These are phyloP conservation scores for Garra rufa DNA, from an alignment of 2,113 vertebrate species.

Conservation along the genomic window DNA sequence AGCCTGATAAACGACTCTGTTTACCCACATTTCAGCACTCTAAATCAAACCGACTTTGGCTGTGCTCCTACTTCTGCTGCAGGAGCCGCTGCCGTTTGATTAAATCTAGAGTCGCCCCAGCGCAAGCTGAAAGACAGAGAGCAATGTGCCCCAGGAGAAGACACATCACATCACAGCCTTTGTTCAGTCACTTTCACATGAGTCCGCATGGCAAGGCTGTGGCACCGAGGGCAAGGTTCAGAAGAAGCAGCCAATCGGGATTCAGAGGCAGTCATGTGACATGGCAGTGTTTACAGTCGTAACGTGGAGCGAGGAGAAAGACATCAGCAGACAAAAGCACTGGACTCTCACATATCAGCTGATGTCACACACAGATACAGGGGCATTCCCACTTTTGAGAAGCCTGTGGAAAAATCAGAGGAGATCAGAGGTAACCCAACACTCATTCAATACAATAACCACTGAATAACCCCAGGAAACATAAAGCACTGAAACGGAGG, in stretches of 20 bases:
- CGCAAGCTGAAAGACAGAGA: slow-evolving; percentile 51
- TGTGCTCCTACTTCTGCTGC: slow-evolving; percentile 58
- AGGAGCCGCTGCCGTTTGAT: slow-evolving; percentile 57
- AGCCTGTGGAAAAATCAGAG: background rate
- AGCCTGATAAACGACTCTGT: slow-evolving; percentile 63
- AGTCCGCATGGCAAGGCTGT: slow-evolving; percentile 53
- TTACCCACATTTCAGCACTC: slow-evolving; percentile 61
- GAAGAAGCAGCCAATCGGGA: slow-evolving; percentile 46
- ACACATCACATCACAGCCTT: slow-evolving; percentile 57
- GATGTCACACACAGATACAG: slow-evolving; percentile 44
- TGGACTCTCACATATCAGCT: slow-evolving; percentile 40
- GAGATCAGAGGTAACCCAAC: slow-evolving; percentile 37
- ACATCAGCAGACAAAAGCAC: slow-evolving; percentile 7
- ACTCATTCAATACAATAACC: slow-evolving; percentile 39
- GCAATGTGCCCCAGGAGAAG: slow-evolving; percentile 44
- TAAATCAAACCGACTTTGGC: slow-evolving; percentile 66
- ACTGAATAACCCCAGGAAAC: slow-evolving; percentile 38
- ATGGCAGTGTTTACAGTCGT: slow-evolving; percentile 42
- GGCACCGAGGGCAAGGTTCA: slow-evolving; percentile 56
- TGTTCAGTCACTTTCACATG: slow-evolving; percentile 57
- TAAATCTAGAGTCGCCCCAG: slow-evolving; percentile 59
- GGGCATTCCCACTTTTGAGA: slow-evolving; percentile 43
- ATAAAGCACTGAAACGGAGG: background rate
- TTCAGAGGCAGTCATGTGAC: slow-evolving; percentile 47
- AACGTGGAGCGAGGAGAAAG: background rate